These are phyloP conservation scores for Lasioglossum oenotherae DNA, from an alignment of 2,888 invertebrate species.

Conservation along the genomic window DNA sequence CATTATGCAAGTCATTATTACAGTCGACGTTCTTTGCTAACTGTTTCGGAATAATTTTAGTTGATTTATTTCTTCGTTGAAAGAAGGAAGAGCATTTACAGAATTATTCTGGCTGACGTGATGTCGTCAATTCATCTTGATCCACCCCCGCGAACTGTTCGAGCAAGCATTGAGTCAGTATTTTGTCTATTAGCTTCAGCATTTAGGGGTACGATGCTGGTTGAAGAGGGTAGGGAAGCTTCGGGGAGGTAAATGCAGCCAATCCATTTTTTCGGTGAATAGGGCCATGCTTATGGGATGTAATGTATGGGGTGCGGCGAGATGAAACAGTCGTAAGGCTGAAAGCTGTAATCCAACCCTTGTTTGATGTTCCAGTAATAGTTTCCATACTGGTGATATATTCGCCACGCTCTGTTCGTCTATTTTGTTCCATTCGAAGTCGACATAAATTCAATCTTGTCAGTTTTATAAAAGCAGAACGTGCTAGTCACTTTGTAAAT, in stretches of 20 bases:
- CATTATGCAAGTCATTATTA: background rate
- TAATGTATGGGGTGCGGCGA: background rate
- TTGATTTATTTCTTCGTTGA: background rate
- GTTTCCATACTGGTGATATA: background rate
- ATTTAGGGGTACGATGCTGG: background rate
- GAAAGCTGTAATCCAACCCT: background rate
- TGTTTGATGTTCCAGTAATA: background rate
- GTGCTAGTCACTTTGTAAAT: background rate
- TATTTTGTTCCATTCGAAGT: background rate
- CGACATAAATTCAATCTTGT: background rate
- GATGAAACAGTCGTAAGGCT: background rate
- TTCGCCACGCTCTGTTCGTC: background rate
- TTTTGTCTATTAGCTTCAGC: background rate
- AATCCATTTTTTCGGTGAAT: conserved; percentile 8
- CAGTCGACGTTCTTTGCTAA: background rate
- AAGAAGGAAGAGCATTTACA: too few species aligned
- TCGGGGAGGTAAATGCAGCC: background rate
- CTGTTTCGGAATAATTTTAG: background rate
- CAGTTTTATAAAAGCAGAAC: background rate
- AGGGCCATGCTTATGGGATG: background rate
- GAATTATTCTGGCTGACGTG: background rate
- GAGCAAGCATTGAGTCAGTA: background rate
- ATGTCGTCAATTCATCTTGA: background rate
- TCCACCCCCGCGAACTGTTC: background rate
- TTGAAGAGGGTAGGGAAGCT: background rate